Conservation (phyloP, 2,113 vertebrate genomes). For the Dipodomys stephensi region DNA sequence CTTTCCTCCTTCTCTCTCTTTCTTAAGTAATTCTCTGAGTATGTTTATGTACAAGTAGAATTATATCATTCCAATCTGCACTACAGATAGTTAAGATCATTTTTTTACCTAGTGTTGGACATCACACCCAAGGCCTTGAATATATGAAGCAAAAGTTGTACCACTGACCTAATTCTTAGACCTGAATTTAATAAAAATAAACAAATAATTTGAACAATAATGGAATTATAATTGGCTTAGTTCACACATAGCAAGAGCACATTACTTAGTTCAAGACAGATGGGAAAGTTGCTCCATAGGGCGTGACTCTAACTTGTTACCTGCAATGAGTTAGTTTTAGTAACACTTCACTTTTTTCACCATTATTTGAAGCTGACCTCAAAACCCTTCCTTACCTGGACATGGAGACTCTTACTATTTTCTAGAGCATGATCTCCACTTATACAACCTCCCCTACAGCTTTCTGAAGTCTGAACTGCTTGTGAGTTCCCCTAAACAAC, state of each 20-base stretch:
- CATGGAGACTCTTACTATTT: neutral
- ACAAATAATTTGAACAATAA: neutral
- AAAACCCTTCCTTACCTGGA: neutral
- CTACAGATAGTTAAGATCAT: neutral
- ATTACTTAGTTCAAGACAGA: neutral
- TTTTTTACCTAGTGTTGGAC: neutral
- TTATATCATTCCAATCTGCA: neutral
- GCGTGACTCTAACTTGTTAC: neutral
- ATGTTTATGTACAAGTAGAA: neutral
- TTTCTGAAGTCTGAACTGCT: neutral
- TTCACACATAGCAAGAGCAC: neutral
- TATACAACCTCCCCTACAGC: neutral
- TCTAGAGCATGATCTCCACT: neutral
- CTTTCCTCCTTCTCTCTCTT: neutral
- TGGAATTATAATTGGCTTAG: neutral
- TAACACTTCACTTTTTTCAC: neutral
- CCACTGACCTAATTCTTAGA: neutral
- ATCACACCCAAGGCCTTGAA: neutral
- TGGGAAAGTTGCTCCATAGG: neutral
- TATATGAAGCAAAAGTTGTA: neutral
- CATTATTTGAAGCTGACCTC: neutral
- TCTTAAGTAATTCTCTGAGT: neutral
- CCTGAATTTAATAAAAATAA: neutral
- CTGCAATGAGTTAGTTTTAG: neutral
- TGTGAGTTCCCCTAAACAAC: neutral